Evolutionary conservation across 2,797 vertebrate genomes (phyloP), one percentile per base, ranked within the genome.

Genomic region (Limosa lapponica): DNA sequence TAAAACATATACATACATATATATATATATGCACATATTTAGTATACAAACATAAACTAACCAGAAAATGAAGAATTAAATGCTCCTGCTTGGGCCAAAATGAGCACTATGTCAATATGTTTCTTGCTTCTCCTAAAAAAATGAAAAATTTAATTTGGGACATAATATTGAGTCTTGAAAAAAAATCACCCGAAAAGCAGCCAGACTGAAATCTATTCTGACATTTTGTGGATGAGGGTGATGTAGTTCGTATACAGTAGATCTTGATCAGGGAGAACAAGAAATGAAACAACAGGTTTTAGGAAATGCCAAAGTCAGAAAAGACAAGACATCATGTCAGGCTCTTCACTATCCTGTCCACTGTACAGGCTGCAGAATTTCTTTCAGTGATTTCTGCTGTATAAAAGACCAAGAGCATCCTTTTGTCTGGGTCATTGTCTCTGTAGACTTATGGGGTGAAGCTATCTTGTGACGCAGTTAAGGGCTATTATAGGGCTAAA

Each of bases 241-340:
- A 41, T 57, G 89, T 78, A 32, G 11, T 34, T 87, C 16, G 41
- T 23, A 3, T 24, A 4, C 19, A 59, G 22, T 18, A 48, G 55
- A 14, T 22, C 5, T 43, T 14, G 17, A 18, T 41, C 7, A 18
- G 17, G 59, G 16, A 74, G 10, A 74, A 41, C 2, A 55, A 49
- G 22, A 57, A 43, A 4, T 30, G 16, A 23, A 86, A 55, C 16
- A 25, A 39, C 6, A 34, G 22, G 23, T 61, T 92, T 87, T 39
- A 34, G 23, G 23, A 59, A 71, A 51, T 19, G 2, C 34, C 22
- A 8, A 25, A 44, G 15, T 58, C n/a, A 39, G 54, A 93, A 24
- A 13, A 54, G 8, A 54, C 6, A 48, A 51, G 32, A 27, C 6
- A 43, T 61, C 0, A 1, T 6, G 8, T 3, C 36, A 41, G 3